These are phyloP conservation scores for Lottia scabra DNA, from an alignment of 2,888 invertebrate genomes.

Conservation along the genomic window DNA sequence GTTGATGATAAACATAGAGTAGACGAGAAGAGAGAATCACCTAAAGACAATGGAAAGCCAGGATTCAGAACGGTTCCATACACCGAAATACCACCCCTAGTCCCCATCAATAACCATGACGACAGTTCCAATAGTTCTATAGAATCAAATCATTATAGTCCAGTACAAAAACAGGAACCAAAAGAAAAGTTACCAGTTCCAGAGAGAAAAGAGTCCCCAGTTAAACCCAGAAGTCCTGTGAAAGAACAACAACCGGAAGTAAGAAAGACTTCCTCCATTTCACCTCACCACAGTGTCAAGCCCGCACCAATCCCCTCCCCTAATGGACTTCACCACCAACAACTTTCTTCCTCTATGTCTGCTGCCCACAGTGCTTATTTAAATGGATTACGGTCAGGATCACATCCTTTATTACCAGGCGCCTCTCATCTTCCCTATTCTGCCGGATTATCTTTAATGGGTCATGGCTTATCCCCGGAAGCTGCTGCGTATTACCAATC, in stretches of 20 bases:
- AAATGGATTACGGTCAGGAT: neutral
- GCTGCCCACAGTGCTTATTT: slow-evolving; percentile 4
- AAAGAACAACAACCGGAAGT: neutral
- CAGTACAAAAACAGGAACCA: neutral
- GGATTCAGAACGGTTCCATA: slow-evolving; percentile 53
- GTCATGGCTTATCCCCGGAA: slow-evolving; percentile 3
- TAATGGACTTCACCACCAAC: neutral
- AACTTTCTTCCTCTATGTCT: neutral
- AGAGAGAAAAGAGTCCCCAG: neutral
- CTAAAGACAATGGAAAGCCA: slow-evolving; percentile 47
- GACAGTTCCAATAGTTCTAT: neutral
- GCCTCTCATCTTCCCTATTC: neutral
- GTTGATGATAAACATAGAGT: slow-evolving; percentile 24
- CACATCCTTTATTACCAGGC: neutral
- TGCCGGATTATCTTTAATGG: neutral
- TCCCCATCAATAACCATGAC: slow-evolving; percentile 47
- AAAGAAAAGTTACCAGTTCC: neutral
- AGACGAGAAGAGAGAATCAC: slow-evolving; percentile 44
- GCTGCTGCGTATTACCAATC: slow-evolving; percentile 40
- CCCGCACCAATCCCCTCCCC: neutral
- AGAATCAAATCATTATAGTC: neutral
- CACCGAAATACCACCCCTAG: slow-evolving; percentile 65
- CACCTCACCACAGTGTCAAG: neutral
- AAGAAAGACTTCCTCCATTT: neutral
- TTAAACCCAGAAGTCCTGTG: neutral